phyloP scores from a whole-genome alignment of 2,888 invertebrate genomes.

The Eucera pruinosa region DNA sequence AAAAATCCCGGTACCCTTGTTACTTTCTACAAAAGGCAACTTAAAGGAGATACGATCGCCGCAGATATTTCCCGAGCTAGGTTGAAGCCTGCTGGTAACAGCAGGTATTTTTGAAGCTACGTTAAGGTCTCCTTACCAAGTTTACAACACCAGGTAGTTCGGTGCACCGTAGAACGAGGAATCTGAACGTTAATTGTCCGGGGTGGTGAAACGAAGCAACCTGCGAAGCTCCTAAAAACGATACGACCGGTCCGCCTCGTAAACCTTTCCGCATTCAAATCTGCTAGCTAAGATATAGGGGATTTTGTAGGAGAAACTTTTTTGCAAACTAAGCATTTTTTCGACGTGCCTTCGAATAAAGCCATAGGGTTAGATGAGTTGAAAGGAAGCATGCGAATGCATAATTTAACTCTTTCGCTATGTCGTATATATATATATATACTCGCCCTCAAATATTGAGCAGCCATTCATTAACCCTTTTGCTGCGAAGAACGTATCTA shows the following conservation, averaged over 20 bases:
- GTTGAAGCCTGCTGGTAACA: neutral
- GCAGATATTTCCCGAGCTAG: conserved; percentile 14
- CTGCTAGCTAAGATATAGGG: neutral
- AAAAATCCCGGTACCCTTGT: conserved; percentile 2
- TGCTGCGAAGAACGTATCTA: too few relatives aligned
- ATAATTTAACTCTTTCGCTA: too few relatives aligned
- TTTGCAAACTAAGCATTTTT: neutral
- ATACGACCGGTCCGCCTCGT: neutral
- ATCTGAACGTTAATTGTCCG: conserved; percentile 35
- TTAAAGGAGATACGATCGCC: neutral
- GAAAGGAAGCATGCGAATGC: conserved; percentile 8
- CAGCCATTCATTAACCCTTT: too few relatives aligned
- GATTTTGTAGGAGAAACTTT: neutral
- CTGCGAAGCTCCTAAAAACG: conserved; percentile 10
- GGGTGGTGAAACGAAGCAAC: conserved; percentile 15
- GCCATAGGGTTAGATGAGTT: too few relatives aligned
- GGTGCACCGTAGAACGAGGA: neutral
- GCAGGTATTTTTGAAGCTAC: conserved; percentile 12
- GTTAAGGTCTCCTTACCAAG: conserved; percentile 5
- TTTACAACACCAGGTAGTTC: conserved; percentile 19
- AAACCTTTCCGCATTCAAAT: conserved; percentile 8
- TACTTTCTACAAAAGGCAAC: neutral
- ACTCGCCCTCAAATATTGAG: too few relatives aligned
- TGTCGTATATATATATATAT: too few relatives aligned
- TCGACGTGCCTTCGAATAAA: neutral